Evolutionary conservation across 1,140 invertebrate species (phyloP), one percentile per base, ranked within the genome.

Genomic region (Micrasema minimum): DNA sequence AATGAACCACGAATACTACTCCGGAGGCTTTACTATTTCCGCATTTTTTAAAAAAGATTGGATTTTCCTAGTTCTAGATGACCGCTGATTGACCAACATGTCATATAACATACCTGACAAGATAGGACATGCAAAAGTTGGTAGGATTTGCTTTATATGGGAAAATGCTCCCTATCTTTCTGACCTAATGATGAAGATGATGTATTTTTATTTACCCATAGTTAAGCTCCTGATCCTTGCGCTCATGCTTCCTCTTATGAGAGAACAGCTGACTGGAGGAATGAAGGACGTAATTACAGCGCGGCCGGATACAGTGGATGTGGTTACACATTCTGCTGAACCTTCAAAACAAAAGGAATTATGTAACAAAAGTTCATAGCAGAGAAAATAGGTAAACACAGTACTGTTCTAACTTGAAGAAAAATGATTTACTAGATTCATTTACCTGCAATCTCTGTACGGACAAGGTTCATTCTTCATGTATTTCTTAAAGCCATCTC

Each of bases 401-500:
- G 7, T 31, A 31, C 7, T 31, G 26, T 31, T 31, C n/a, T n/a
- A n/a, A n/a, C n/a, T n/a, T n/a, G n/a, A n/a, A 31, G 26, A 4
- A 2, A 31, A 31, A 31, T 31, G 7, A 4, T 31, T 31, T 2
- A 31, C 26, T 31, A 31, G 7, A 31, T 31, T 31, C 26, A 38
- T 55, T 61, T 67, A 75, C 74, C 93, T 88, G 81, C 97, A 99
- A 67, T 91, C 92, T 26, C 93, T 89, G 81, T 95, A 99, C 0
- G 92, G 90, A 79, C 97, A 99, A 0, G 89, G 87, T 80, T 99
- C 97, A 75, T 96, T 96, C 80, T 99, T 99, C 90, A 99, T 96
- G 79, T 98, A 99, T 81, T 99, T 99, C 80, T 98, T 98, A 85
- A 99, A 99, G 2, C 97, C 97, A 80, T 99, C 97, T 73, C 95